Evolutionary conservation across 2,113 vertebrate species (phyloP).

Genomic region (Saguinus midas): DNA sequence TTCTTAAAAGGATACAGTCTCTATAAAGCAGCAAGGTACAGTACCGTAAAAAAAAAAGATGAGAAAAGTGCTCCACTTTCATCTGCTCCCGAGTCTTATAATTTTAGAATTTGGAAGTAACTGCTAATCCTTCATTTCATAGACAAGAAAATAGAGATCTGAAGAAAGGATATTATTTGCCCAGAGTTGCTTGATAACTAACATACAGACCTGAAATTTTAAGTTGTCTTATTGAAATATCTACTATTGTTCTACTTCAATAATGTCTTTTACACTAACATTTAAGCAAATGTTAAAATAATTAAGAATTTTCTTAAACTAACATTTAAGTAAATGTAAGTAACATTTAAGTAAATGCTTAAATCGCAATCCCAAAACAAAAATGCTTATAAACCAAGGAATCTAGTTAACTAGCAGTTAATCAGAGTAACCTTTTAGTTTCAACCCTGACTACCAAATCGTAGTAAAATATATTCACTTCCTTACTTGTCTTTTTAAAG

Average conservation of each 20-base stretch:
- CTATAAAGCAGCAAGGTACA: neutral
- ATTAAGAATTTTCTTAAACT: too few species aligned
- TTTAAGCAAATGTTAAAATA: too few species aligned
- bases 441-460: neutral
- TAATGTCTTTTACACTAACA: neutral
- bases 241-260: neutral
- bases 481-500: neutral
- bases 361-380: neutral
- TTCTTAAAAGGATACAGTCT: neutral
- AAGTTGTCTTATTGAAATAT: neutral
- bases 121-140: neutral
- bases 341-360: neutral
- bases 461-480: neutral
- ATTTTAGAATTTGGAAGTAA: neutral
- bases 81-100: neutral
- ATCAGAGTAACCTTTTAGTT: neutral
- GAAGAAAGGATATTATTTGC: neutral
- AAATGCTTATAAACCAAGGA: neutral
- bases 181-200: neutral
- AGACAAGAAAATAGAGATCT: neutral
- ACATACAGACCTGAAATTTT: neutral
- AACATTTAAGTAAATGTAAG: too few species aligned
- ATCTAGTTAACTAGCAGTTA: neutral
- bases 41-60: neutral
- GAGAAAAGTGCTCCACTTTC: neutral